Evolutionary conservation across 2,888 invertebrate species (phyloP), one percentile per base, ranked within the genome.

Genomic region (Hypselothyrea guttata): DNA sequence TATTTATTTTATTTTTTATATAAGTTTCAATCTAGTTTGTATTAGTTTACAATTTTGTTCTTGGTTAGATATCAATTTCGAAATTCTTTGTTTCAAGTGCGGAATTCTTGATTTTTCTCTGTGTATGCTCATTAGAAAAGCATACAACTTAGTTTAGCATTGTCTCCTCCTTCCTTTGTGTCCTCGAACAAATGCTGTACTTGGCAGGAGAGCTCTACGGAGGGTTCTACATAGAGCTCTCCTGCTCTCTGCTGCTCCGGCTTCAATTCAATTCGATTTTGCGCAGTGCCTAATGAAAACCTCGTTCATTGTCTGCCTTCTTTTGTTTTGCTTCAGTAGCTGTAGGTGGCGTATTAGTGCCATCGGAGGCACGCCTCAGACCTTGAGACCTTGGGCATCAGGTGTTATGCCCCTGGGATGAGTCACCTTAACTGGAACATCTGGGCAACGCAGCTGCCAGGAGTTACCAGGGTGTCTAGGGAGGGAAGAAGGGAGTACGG

Each of bases 261-360:
- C 30, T 55, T 47, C 45, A 48, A 45, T 55, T 42, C 45, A 48
- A 45, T 55, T 42, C 44, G 56, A 64, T 63, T 71, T 70, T 60
- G 31, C 18, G 47, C 78, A 45, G 60, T 67, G 75, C 61, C 30
- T 57, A 18, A n/a, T n/a, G n/a, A n/a, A n/a, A n/a, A n/a, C n/a
- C n/a, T n/a, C 8, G 4, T 15, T 27, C 42, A n/a, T 7, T 9
- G 27, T 2, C 18, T 33, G 34, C 30, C 9, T 40, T 37, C 57
- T 59, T 59, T 64, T 68, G 60, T 54, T 42, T 58, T 15, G 35
- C n/a, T 4, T 4, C 83, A 30, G 77, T 75, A 77, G 77, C 73
- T 28, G 77, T 83, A 79, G 79, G 84, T 83, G 79, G 81, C 64
- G 75, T 54, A 83, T 79, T 79, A 83, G 65, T 38, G 67, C 38